A percentile compares a stretch with the other conserved stretches of the same genome.
These are phyloP conservation scores for Prionailurus bengalensis DNA, from an alignment of 2,113 vertebrate genomes.

Conservation along the genomic window DNA sequence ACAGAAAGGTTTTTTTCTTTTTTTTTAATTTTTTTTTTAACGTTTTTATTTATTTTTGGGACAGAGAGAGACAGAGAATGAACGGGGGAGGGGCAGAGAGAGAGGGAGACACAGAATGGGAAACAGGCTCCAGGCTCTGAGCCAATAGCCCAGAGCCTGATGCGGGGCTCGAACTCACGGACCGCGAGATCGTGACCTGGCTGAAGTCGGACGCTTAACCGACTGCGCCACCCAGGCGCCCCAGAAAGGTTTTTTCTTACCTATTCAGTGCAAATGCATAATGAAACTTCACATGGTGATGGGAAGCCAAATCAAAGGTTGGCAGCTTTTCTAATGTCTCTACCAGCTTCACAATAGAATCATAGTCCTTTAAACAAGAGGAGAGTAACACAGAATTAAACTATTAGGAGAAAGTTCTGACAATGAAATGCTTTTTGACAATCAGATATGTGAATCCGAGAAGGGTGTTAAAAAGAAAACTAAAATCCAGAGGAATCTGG, in stretches of 20 bases:
- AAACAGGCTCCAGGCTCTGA: too few species aligned
- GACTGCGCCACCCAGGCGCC: too few species aligned
- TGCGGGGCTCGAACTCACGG: too few species aligned
- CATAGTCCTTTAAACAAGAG: constrained; percentile 93
- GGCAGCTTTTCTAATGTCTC: constrained; percentile 98
- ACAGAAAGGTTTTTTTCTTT: constrained; percentile 75
- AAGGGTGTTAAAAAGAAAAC: constrained; percentile 10
- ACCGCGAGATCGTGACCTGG: too few species aligned
- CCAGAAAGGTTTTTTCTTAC: constrained; percentile 90
- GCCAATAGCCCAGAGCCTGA: too few species aligned
- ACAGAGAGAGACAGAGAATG: too few species aligned
- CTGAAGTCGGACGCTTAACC: too few species aligned
- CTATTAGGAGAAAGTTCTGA: not conserved
- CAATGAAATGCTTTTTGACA: constrained; percentile 45
- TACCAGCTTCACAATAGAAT: constrained; percentile 97
- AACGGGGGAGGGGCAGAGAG: too few species aligned
- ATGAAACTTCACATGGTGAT: constrained; percentile 98
- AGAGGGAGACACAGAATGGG: too few species aligned
- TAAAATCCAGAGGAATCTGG: not conserved
- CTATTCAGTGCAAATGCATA: constrained; percentile 98
- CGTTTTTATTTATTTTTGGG: too few species aligned
- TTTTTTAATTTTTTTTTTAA: too few species aligned
- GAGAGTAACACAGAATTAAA: constrained; percentile 73
- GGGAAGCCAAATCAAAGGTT: constrained; percentile 96
- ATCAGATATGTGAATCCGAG: not conserved